These are phyloP conservation scores for Microlaimidae sp. DNA, from an alignment of 2,888 invertebrate genomes.

Conservation along the genomic window DNA sequence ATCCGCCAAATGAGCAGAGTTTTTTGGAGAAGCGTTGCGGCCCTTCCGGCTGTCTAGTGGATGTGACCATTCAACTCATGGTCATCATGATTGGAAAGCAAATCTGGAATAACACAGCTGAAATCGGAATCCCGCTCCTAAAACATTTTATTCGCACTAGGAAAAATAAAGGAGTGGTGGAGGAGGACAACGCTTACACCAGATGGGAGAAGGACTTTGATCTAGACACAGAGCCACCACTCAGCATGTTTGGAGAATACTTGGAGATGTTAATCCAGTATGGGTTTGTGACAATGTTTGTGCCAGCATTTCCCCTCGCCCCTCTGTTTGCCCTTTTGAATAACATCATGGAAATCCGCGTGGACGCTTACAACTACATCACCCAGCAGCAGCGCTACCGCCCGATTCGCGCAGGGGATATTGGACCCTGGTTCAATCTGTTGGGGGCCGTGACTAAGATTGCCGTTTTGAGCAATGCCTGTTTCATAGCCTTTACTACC, in stretches of 20 bases:
- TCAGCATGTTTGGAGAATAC: conserved; percentile 69
- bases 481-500: conserved; percentile 87
- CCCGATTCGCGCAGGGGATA: conserved; percentile 12
- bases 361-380: conserved; percentile 77
- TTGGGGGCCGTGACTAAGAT: conserved; percentile 75
- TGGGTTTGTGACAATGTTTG: conserved; percentile 88
- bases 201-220: conserved; percentile 76
- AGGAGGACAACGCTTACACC: conserved; percentile 22
- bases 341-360: conserved; percentile 77
- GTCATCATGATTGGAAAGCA: conserved; percentile 91
- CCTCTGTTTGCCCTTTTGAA: conserved; percentile 74
- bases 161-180: background rate
- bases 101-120: conserved; percentile 66
- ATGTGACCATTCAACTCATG: conserved; percentile 71
- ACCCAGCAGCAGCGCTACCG: conserved; percentile 42
- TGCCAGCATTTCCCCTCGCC: conserved; percentile 83
- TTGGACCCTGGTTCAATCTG: conserved; percentile 50
- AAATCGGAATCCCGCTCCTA: conserved; percentile 60
- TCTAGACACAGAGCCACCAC: conserved; percentile 61
- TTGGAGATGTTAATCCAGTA: conserved; percentile 90
- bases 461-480: conserved; percentile 78
- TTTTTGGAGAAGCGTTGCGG: conserved; percentile 50
- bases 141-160: background rate
- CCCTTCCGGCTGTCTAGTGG: conserved; percentile 72
- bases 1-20: background rate